Evolutionary conservation across 2,113 vertebrate species (phyloP).

Genomic region (Thinocorus orbignyianus): DNA sequence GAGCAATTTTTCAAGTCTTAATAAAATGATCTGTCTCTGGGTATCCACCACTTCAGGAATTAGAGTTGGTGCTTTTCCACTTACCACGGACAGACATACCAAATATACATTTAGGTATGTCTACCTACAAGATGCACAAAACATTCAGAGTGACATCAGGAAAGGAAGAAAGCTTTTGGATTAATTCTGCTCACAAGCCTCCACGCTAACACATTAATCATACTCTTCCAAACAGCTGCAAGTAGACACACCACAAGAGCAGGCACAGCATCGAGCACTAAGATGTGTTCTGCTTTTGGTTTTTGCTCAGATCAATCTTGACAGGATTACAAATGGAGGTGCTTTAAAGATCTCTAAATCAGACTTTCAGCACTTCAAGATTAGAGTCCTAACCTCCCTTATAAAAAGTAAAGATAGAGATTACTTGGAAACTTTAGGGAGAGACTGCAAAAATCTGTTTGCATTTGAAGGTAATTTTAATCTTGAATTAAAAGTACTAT

Average conservation of each 20-base stretch:
- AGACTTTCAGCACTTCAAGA: not conserved
- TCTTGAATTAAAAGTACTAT: not conserved
- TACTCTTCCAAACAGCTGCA: not conserved
- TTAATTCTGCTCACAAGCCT: not conserved
- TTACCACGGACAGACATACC: not conserved
- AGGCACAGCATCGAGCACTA: not conserved
- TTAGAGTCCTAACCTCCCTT: not conserved
- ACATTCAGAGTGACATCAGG: not conserved
- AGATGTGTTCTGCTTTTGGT: not conserved
- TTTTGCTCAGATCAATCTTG: not conserved
- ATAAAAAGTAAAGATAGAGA: not conserved
- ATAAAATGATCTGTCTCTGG: not conserved
- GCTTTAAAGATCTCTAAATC: not conserved
- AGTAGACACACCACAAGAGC: not conserved
- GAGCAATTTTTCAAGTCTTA: not conserved
- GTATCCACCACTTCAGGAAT: not conserved
- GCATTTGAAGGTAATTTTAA: not conserved
- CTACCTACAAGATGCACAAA: not conserved
- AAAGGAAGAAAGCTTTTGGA: not conserved
- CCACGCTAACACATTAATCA: not conserved
- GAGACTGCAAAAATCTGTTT: not conserved
- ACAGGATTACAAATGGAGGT: not conserved
- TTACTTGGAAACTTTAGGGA: not conserved
- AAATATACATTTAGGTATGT: not conserved
- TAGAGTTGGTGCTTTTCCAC: not conserved